phyloP scores from a whole-genome alignment of 2,888 invertebrate species.

The Philonicus albiceps region DNA sequence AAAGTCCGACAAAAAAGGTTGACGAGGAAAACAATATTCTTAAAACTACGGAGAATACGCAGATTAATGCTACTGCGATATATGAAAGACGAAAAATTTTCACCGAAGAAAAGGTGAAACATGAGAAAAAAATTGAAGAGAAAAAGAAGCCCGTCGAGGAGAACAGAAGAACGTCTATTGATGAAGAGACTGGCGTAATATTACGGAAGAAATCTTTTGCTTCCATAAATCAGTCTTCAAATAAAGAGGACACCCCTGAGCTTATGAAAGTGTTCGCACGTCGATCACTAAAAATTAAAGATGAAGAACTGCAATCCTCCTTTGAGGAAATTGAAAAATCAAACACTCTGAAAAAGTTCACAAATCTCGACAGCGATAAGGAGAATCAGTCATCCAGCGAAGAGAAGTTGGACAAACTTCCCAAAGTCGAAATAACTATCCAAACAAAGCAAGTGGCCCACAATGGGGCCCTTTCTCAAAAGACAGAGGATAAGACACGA shows the following conservation, averaged over 20 bases:
- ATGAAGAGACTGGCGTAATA: conserved; percentile 54
- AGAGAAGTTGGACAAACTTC: conserved; percentile 63
- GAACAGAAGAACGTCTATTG: conserved; percentile 41
- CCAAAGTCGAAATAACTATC: conserved; percentile 56
- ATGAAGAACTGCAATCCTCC: conserved; percentile 72
- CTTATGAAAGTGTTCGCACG: conserved; percentile 83
- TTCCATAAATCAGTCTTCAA: conserved; percentile 46
- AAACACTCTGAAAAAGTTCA: conserved; percentile 64
- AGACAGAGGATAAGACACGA: conserved; percentile 53
- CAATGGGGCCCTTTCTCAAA: not conserved
- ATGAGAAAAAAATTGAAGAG: conserved; percentile 56
- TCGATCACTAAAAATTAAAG: conserved; percentile 81
- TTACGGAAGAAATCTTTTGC: conserved; percentile 61
- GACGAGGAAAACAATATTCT: conserved; percentile 52
- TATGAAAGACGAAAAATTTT: conserved; percentile 59
- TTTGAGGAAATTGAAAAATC: conserved; percentile 60
- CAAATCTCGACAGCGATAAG: conserved; percentile 75
- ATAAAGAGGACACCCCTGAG: conserved; percentile 74
- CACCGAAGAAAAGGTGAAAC: conserved; percentile 57
- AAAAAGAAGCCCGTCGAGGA: conserved; percentile 54
- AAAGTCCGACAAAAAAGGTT: conserved; percentile 51
- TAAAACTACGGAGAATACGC: conserved; percentile 44
- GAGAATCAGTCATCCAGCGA: conserved; percentile 71
- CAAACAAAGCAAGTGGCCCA: conserved; percentile 47
- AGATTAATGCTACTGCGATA: conserved; percentile 45